Evolutionary conservation across 2,888 invertebrate genomes (phyloP).

Genomic region (Thymelicus acteon): DNA sequence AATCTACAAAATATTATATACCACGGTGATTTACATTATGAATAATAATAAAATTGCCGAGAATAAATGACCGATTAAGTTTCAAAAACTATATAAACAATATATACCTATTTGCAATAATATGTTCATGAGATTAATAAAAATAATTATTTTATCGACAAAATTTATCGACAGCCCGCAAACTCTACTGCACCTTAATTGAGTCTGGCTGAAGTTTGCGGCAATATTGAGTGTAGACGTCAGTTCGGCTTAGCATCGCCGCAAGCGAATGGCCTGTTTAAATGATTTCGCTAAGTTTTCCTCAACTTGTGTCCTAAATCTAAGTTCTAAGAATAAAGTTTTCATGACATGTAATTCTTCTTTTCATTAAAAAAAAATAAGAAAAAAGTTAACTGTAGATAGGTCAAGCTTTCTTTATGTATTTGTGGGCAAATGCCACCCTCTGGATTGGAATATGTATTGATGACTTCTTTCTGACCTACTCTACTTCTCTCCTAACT

Average conservation of each 20-base stretch:
- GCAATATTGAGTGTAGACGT: constrained; percentile 45
- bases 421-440: too few relatives aligned
- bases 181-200: constrained; percentile 58
- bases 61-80: too few relatives aligned
- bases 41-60: too few relatives aligned
- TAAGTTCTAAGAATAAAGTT: background rate
- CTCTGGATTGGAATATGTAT: too few relatives aligned
- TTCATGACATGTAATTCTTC: too few relatives aligned
- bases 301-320: background rate
- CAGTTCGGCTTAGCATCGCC: constrained; percentile 14
- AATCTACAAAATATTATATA: too few relatives aligned
- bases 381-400: too few relatives aligned
- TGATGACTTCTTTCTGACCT: too few relatives aligned
- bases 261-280: constrained; percentile 7
- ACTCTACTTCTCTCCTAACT: too few relatives aligned
- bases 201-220: constrained; percentile 56
- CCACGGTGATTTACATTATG: too few relatives aligned
- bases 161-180: constrained; percentile 46
- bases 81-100: too few relatives aligned
- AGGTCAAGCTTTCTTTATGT: too few relatives aligned
- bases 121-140: background rate
- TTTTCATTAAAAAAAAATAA: background rate
- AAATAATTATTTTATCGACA: constrained; percentile 6
- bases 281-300: background rate
- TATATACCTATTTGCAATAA: background rate